Evolutionary conservation across 2,888 invertebrate genomes (phyloP).

Genomic region (Glyphotaelius pellucidus): DNA sequence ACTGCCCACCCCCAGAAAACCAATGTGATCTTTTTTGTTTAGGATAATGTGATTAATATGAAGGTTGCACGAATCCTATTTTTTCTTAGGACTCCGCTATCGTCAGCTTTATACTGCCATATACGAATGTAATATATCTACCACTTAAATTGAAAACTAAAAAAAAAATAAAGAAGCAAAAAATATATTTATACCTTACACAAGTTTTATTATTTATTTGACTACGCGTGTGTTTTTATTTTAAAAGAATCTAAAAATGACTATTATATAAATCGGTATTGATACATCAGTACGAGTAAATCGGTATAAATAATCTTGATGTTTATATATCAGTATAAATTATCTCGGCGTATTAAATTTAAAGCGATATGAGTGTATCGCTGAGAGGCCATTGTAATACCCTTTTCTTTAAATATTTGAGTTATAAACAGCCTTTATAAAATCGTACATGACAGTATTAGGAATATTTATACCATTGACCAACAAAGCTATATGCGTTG

Average conservation of each 20-base stretch:
- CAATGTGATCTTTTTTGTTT: background rate
- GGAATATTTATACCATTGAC: too few species aligned
- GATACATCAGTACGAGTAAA: too few species aligned
- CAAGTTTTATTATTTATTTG: background rate
- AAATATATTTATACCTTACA: background rate
- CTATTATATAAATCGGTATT: too few species aligned
- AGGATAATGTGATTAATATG: slow-evolving; percentile 30
- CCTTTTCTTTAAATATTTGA: background rate
- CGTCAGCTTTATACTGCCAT: background rate
- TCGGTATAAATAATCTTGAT: too few species aligned
- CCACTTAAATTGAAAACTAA: background rate
- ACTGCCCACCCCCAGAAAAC: background rate
- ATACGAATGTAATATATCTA: background rate
- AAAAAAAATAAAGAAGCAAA: background rate
- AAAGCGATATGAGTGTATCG: background rate
- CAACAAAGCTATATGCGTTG: too few species aligned
- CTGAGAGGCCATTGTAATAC: background rate
- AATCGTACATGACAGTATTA: too few species aligned
- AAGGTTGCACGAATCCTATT: slow-evolving; percentile 37
- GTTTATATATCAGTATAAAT: too few species aligned
- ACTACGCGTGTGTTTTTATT: too few species aligned
- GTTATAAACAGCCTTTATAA: too few species aligned
- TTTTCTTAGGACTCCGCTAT: slow-evolving; percentile 42
- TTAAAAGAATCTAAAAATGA: too few species aligned
- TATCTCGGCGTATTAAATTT: background rate